phyloP scores from a whole-genome alignment of 2,888 invertebrate genomes.

The Lapara coniferarum region DNA sequence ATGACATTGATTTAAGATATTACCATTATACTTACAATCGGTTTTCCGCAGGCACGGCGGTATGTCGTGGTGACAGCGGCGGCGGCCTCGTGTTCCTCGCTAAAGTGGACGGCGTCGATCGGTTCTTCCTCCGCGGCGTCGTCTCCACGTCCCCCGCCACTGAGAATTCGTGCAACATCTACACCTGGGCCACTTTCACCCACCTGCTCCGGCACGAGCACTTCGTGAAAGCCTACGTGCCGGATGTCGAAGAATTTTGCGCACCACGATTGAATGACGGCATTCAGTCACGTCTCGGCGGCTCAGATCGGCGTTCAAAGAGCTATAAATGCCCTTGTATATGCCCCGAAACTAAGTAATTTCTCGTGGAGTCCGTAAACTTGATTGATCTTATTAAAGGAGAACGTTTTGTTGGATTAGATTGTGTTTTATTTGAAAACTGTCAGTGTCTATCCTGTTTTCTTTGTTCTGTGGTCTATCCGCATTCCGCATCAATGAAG shows the following conservation, averaged over 20 bases:
- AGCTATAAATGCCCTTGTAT: too few species aligned
- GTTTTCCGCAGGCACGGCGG: slow-evolving; percentile 34
- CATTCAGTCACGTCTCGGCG: neutral
- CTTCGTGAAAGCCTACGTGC: slow-evolving; percentile 35
- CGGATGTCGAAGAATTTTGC: neutral
- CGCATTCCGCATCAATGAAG: too few species aligned
- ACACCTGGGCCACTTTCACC: slow-evolving; percentile 28
- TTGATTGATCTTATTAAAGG: too few species aligned
- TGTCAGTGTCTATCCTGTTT: too few species aligned
- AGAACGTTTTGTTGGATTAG: too few species aligned
- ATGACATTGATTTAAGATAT: neutral
- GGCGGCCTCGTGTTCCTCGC: slow-evolving; percentile 46
- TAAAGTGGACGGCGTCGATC: neutral
- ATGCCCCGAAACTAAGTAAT: too few species aligned
- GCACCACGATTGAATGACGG: neutral
- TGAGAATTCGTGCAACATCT: slow-evolving; percentile 40
- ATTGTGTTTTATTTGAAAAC: too few species aligned
- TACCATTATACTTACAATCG: neutral
- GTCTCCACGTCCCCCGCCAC: slow-evolving; percentile 49
- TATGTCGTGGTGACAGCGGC: slow-evolving; percentile 55
- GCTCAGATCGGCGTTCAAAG: too few species aligned
- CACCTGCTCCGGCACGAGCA: slow-evolving; percentile 38
- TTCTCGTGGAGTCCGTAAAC: too few species aligned
- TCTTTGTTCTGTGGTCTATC: too few species aligned
- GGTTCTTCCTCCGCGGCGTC: slow-evolving; percentile 53